Evolutionary conservation across 2,797 vertebrate species (phyloP).

Genomic region (Lutra lutra): DNA sequence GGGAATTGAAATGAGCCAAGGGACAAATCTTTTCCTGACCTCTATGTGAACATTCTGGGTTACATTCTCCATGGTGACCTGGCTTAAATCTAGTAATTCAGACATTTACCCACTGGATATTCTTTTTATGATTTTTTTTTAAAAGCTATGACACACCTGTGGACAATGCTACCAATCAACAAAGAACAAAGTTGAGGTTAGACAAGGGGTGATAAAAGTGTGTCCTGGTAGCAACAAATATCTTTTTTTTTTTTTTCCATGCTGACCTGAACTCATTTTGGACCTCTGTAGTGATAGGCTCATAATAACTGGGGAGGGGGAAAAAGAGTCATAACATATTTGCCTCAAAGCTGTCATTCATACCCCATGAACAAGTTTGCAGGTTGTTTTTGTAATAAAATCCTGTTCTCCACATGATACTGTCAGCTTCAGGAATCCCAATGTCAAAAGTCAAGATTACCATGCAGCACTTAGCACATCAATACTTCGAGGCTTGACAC

Average conservation of each 20-base stretch:
- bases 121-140: neutral
- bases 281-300: neutral
- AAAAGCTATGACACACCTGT: neutral
- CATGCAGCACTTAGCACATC: neutral
- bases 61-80: neutral
- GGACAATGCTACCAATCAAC: neutral
- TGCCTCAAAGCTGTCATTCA: neutral
- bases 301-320: neutral
- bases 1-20: neutral
- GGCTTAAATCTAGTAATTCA: neutral
- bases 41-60: neutral
- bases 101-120: neutral
- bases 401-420: neutral
- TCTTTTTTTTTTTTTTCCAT: neutral
- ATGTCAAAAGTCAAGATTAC: neutral
- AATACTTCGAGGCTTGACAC: neutral
- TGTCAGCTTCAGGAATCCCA: neutral
- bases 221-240: neutral
- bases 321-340: neutral
- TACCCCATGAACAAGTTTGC: neutral
- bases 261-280: constrained; percentile 19
- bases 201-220: neutral
- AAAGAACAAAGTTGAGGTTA: neutral
- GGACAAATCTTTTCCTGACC: neutral
- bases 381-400: neutral